Evolutionary conservation across 1,140 invertebrate species (phyloP), one percentile per base, ranked within the genome.

Genomic region (Xylocopa sonorina): DNA sequence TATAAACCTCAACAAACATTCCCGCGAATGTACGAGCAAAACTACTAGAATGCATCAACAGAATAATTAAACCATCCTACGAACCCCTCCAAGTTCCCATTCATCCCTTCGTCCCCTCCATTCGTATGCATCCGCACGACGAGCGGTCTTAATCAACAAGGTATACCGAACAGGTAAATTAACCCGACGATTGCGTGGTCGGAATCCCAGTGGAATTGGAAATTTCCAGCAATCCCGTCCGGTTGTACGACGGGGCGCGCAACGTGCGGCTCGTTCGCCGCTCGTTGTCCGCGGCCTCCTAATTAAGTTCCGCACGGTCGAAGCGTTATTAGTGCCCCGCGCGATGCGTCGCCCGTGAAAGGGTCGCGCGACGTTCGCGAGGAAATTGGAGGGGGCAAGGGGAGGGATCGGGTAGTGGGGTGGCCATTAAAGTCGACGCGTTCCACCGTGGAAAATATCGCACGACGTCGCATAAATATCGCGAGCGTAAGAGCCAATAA

Each of bases 391-490:
- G 12, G 32, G 43, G 14, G 55, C 34, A 34, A 38, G 68, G 75
- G 78, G 68, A 81, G 73, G 81, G 64, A n/a, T n/a, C 67, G 84
- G 77, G 43, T n/a, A n/a, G n/a, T n/a, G n/a, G n/a, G n/a, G n/a
- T n/a, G 63, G 18, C 53, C 75, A 78, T 87, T 87, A 87, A 87
- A 86, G 84, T 79, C 81, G 84, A 81, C 81, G 85, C 84, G 81
- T 86, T 78, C 38, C 66, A 41, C 72, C 71, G 77, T 85, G 85
- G 82, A 86, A 86, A 88, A 78, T 83, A 88, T 87, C 84, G 81
- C 68, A 77, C 86, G 73, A 81, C 78, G 86, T 79, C 78, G 71
- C 84, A 88, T 88, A 86, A 88, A 88, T 87, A 88, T 82, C 80
- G 79, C 69, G 62, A 83, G 74, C 80, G 82, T 84, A 85, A 82